These are phyloP conservation scores for Scelioninae gen. 2 DNA, from an alignment of 2,888 invertebrate species.

Conservation along the genomic window DNA sequence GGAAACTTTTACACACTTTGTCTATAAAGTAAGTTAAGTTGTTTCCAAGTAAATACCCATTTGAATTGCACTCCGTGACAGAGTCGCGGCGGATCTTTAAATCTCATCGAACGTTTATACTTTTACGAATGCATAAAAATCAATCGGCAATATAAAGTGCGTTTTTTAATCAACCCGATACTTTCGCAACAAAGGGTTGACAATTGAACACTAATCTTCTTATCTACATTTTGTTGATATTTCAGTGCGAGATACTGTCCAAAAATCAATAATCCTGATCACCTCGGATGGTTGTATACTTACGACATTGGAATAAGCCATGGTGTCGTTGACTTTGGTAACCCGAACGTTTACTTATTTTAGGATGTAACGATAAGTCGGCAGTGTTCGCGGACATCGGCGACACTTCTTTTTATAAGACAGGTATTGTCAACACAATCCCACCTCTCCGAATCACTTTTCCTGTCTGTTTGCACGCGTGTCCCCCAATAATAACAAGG, in stretches of 20 bases:
- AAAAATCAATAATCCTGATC: constrained; percentile 56
- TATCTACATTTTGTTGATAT: constrained; percentile 38
- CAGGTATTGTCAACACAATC: constrained; percentile 17
- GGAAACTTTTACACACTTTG: too few relatives aligned
- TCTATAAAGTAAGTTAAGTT: too few relatives aligned
- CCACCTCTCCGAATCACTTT: constrained; percentile 46
- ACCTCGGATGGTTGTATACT: constrained; percentile 42
- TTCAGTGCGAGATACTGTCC: constrained; percentile 15
- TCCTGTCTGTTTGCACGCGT: constrained; percentile 48
- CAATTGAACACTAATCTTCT: constrained; percentile 36
- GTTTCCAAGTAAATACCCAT: too few relatives aligned
- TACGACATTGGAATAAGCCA: constrained; percentile 51
- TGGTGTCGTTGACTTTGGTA: constrained; percentile 39
- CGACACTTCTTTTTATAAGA: constrained; percentile 55
- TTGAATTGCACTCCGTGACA: too few relatives aligned
- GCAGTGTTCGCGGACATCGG: constrained; percentile 28
- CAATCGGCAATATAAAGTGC: too few relatives aligned
- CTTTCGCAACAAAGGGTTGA: constrained; percentile 19
- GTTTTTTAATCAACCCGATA: constrained; percentile 29
- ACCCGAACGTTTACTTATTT: constrained; percentile 42
- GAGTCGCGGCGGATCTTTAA: too few relatives aligned
- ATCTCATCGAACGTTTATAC: too few relatives aligned
- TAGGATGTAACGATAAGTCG: constrained; percentile 39
- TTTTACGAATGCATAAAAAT: too few relatives aligned
- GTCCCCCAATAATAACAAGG: constrained; percentile 50